Percentiles rank a stretch among this genome's conserved stretches.
These are phyloP conservation scores for Argya squamiceps DNA, from an alignment of 2,797 vertebrate species.

Conservation along the genomic window DNA sequence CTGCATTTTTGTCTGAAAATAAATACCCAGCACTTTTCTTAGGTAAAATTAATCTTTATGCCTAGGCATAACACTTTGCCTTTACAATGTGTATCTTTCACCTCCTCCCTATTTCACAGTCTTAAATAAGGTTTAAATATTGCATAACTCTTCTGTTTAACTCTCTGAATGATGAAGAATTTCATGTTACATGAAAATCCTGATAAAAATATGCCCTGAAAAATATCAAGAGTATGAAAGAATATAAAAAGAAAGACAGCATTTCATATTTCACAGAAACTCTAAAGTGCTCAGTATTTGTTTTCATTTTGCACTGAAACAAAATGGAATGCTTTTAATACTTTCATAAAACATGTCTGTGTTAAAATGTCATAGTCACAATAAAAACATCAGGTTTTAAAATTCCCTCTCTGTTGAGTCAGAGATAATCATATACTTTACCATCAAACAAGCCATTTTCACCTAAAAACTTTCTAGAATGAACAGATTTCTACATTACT, in stretches of 20 bases:
- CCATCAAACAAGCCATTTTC: neutral
- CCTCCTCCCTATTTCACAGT: slow-evolving; percentile 31
- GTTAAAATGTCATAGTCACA: neutral
- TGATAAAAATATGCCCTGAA: neutral
- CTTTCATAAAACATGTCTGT: neutral
- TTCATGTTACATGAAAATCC: neutral
- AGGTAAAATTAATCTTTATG: slow-evolving; percentile 2
- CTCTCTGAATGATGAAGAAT: neutral
- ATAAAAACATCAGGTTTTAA: neutral
- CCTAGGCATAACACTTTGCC: slow-evolving; percentile 11
- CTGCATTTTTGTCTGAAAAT: neutral
- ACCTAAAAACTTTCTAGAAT: neutral
- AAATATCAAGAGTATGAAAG: neutral
- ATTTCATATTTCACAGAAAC: neutral
- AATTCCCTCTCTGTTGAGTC: neutral
- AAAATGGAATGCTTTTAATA: neutral
- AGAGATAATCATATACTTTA: neutral
- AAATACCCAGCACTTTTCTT: neutral
- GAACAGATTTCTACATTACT: neutral
- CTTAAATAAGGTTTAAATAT: slow-evolving; percentile 44
- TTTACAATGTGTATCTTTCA: slow-evolving; percentile 25
- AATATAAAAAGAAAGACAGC: neutral
- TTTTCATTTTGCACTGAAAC: slow-evolving; percentile 2
- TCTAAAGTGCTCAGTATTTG: neutral
- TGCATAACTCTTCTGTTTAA: slow-evolving; percentile 11